Percentiles rank a stretch among this genome's conserved stretches.
These are phyloP conservation scores for Chymomyza caudatula DNA, from an alignment of 2,888 invertebrate species.

Conservation along the genomic window DNA sequence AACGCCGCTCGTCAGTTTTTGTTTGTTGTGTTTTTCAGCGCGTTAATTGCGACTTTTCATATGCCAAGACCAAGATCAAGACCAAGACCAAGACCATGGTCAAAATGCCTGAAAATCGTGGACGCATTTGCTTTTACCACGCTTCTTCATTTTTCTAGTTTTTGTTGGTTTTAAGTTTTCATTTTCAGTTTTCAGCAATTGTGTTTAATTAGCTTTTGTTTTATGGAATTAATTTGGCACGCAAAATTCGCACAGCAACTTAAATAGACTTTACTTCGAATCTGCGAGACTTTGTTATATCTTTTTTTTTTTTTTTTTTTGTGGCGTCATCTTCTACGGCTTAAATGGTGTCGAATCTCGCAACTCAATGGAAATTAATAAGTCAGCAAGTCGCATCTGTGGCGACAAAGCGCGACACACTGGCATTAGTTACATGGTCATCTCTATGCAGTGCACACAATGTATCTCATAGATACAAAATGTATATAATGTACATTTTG, in stretches of 20 bases:
- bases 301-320: too few species aligned
- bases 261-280: background rate
- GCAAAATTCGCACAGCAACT: slow-evolving; percentile 26
- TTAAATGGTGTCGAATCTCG: slow-evolving; percentile 59
- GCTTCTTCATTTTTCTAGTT: slow-evolving; percentile 2
- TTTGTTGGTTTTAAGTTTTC: slow-evolving; percentile 13
- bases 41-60: slow-evolving; percentile 65
- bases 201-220: slow-evolving; percentile 51
- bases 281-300: background rate
- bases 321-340: background rate
- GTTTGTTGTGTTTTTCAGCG: slow-evolving; percentile 30
- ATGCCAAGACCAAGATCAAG: slow-evolving; percentile 52
- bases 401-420: slow-evolving; percentile 20
- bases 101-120: slow-evolving; percentile 19
- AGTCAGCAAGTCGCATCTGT: background rate
- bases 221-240: slow-evolving; percentile 46
- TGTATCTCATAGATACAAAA: slow-evolving; percentile 61
- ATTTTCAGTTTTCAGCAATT: slow-evolving; percentile 32
- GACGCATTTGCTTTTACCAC: slow-evolving; percentile 25
- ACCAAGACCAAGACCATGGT: background rate
- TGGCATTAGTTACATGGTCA: slow-evolving; percentile 10
- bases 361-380: slow-evolving; percentile 47
- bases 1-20: slow-evolving; percentile 4
- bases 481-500: slow-evolving; percentile 10
- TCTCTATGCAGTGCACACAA: background rate